These are phyloP conservation scores for Genyomyrus donnyi DNA, from an alignment of 2,113 vertebrate species.

Conservation along the genomic window DNA sequence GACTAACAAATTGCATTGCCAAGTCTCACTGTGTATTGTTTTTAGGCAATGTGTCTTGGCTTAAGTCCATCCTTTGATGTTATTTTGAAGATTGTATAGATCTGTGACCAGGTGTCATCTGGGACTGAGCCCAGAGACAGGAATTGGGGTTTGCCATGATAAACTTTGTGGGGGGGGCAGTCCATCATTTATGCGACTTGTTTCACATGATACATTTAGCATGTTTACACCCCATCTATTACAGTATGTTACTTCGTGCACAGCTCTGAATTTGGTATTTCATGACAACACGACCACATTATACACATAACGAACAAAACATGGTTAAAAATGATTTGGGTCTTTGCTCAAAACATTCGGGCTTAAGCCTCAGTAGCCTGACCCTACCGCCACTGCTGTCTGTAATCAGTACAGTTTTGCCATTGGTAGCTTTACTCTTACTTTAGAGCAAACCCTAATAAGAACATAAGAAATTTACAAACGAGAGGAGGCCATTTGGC, in stretches of 20 bases:
- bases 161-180: not conserved
- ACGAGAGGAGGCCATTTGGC: too few relatives aligned
- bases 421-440: not conserved
- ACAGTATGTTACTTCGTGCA: not conserved
- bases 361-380: not conserved
- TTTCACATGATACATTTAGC: not conserved
- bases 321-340: not conserved
- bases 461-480: too few relatives aligned
- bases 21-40: not conserved
- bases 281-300: not conserved
- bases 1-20: not conserved
- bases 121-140: not conserved
- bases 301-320: not conserved
- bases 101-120: not conserved
- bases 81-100: not conserved
- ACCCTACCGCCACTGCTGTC: not conserved
- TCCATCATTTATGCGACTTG: not conserved
- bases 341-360: not conserved
- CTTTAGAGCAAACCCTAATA: too few relatives aligned
- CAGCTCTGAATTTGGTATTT: not conserved
- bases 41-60: not conserved
- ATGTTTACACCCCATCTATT: not conserved
- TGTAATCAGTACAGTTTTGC: not conserved
- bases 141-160: not conserved
- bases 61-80: not conserved